These are phyloP conservation scores for Cerastis leucographa DNA, from an alignment of 2,888 invertebrate genomes.

Conservation along the genomic window DNA sequence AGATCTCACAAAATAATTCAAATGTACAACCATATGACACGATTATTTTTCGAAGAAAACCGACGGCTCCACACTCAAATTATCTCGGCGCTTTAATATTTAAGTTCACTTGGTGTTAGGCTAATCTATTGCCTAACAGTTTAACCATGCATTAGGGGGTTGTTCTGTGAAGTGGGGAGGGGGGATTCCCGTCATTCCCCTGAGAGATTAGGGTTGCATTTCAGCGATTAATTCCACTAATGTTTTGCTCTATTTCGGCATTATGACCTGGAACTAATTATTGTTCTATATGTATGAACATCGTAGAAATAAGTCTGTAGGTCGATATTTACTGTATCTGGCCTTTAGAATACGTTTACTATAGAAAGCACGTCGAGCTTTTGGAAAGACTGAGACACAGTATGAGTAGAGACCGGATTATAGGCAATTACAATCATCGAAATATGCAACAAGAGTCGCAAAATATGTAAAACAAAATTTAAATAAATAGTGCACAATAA, in stretches of 20 bases:
- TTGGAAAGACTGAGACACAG: background rate
- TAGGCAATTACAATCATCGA: too few species aligned
- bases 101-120: slow-evolving; percentile 41
- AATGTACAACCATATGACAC: slow-evolving; percentile 15
- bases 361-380: background rate
- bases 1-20: slow-evolving; percentile 35
- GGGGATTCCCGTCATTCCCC: slow-evolving; percentile 42
- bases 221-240: slow-evolving; percentile 58
- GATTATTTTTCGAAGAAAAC: slow-evolving; percentile 42
- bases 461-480: background rate
- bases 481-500: background rate
- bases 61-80: slow-evolving; percentile 42
- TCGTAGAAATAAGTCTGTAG: background rate
- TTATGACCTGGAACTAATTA: slow-evolving; percentile 37
- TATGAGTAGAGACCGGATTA: background rate
- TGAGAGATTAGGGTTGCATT: slow-evolving; percentile 59
- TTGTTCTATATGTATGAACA: slow-evolving; percentile 1
- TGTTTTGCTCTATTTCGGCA: slow-evolving; percentile 53
- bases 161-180: slow-evolving; percentile 33
- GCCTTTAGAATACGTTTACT: background rate
- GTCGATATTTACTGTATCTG: background rate
- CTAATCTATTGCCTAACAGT: slow-evolving; percentile 53
- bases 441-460: too few species aligned
- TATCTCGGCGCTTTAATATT: slow-evolving; percentile 56
- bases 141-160: slow-evolving; percentile 56